These are phyloP conservation scores for Urocitellus parryii DNA, from an alignment of 2,113 vertebrate genomes.

Conservation along the genomic window DNA sequence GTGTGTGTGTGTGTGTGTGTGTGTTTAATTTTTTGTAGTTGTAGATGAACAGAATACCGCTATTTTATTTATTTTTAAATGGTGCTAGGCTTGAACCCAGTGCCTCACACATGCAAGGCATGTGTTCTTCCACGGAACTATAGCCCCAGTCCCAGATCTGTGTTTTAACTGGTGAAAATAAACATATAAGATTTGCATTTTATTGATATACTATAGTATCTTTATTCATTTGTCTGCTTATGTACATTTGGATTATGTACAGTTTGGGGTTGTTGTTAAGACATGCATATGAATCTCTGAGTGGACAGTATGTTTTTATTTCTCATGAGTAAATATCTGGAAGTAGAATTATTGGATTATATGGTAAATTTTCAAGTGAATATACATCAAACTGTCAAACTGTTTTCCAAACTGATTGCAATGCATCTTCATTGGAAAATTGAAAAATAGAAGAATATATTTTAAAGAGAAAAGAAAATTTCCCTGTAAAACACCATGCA, in stretches of 20 bases:
- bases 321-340: not conserved
- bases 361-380: not conserved
- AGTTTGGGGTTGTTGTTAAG: not conserved
- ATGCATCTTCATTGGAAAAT: not conserved
- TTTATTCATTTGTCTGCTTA: not conserved
- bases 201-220: not conserved
- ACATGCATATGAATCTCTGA: not conserved
- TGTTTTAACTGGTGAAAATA: not conserved
- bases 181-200: not conserved
- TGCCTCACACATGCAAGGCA: no score
- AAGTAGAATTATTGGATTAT: not conserved
- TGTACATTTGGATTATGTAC: not conserved
- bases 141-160: no score
- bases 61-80: no score
- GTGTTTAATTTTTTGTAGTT: no score
- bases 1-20: no score
- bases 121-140: no score
- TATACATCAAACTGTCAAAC: not conserved
- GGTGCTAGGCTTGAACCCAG: no score
- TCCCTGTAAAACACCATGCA: no score
- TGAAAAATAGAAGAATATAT: not conserved
- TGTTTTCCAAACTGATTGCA: not conserved
- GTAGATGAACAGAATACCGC: no score
- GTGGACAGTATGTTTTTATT: not conserved
- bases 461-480: not conserved